A percentile compares a stretch with the other conserved stretches of the same genome.
These are phyloP conservation scores for Trichonephila clavipes DNA, from an alignment of 1,140 invertebrate species.

Conservation along the genomic window DNA sequence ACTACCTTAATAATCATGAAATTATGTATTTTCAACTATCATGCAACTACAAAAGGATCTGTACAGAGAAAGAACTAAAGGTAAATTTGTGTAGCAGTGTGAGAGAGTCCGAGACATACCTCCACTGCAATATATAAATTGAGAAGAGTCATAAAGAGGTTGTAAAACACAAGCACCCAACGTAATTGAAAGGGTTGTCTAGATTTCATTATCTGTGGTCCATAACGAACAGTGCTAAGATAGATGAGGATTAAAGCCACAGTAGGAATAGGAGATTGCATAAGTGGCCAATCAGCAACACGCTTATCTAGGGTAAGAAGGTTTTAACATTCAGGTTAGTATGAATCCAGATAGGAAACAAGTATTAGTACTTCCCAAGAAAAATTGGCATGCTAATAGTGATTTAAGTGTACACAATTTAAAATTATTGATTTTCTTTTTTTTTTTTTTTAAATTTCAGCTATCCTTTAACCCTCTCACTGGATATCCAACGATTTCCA, in stretches of 20 bases:
- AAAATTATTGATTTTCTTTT: too few relatives aligned
- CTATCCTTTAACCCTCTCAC: too few relatives aligned
- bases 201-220: conserved; percentile 91
- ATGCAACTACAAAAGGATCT: conserved; percentile 47
- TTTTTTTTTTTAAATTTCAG: too few relatives aligned
- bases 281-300: conserved; percentile 82
- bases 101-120: conserved; percentile 81
- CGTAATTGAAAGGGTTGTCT: conserved; percentile 89
- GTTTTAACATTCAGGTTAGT: conserved; percentile 53
- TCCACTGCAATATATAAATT: conserved; percentile 92
- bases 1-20: not conserved
- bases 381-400: too few relatives aligned
- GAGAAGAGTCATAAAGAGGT: conserved; percentile 89
- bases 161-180: conserved; percentile 90
- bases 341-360: not conserved
- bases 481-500: too few relatives aligned
- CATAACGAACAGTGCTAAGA: conserved; percentile 89
- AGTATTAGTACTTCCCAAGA: not conserved
- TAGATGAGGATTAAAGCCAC: conserved; percentile 86
- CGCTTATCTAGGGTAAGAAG: conserved; percentile 81
- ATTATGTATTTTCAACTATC: not conserved
- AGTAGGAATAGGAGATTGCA: conserved; percentile 81
- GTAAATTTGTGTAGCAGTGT: conserved; percentile 25
- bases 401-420: too few relatives aligned
- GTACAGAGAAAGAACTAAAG: not conserved